phyloP scores from a whole-genome alignment of 2,113 vertebrate genomes.

The Talpa occidentalis region DNA sequence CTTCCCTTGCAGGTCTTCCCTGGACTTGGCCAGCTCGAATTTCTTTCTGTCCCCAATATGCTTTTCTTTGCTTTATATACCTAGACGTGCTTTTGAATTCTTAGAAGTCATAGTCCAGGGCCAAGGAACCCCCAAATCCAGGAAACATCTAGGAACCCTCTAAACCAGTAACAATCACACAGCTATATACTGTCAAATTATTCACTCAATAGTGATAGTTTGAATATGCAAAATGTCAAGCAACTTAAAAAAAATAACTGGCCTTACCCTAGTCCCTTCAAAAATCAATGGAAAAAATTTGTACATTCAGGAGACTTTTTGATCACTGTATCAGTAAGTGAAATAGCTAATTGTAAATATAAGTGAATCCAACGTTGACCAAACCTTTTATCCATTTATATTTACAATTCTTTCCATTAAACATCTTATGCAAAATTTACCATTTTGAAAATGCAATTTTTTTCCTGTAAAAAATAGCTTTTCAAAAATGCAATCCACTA shows the following conservation, averaged over 20 bases:
- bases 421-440: background rate
- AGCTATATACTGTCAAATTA: background rate
- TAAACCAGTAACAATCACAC: no score
- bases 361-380: background rate
- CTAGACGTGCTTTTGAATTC: no score
- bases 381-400: no score
- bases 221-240: background rate
- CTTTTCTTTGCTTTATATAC: no score
- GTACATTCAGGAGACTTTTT: background rate
- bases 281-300: background rate
- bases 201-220: background rate
- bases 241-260: constrained; percentile 2
- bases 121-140: no score
- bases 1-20: no score
- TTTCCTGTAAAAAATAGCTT: background rate
- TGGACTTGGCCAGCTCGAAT: no score
- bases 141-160: no score
- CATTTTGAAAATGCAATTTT: background rate
- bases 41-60: no score
- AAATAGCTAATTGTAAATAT: background rate
- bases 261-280: background rate
- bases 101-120: no score
- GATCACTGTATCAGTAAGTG: background rate
- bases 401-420: no score
- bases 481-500: background rate